Evolutionary conservation across 2,797 vertebrate genomes (phyloP), one percentile per base, ranked within the genome.

Genomic region (Limnodromus scolopaceus): DNA sequence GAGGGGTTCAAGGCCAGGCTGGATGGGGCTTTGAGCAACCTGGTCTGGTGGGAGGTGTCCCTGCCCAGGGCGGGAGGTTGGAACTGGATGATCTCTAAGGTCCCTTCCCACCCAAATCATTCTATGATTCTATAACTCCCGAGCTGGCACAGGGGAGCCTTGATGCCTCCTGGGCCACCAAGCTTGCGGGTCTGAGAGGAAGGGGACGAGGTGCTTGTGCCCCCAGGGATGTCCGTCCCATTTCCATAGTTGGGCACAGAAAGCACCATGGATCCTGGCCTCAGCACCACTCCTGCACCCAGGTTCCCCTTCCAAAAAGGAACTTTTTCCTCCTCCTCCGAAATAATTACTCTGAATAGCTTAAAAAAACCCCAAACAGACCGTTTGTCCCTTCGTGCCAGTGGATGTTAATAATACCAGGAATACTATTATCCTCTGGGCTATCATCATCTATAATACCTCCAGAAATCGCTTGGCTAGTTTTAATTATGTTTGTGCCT

Each of bases 401-500:
- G 58, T 45, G 68, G 77, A 64, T 85, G 87, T 74, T 84, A 89
- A 57, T 88, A 88, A 95, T 53, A 34, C 69, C 66, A 53, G 51
- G 75, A 82, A 39, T 74, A 55, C 74, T 68, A 45, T 89, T 92
- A 76, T 82, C 78, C 81, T 41, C 70, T 43, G 72, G 80, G 68
- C 65, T 97, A 93, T 97, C 98, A 97, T 96, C 96, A n/a, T 48
- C 81, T 27, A 2, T 94, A 95, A 95, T 96, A 93, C 95, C 92
- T 96, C 79, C 81, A 89, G 90, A 89, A 97, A 96, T 92, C 51
- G 81, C 97, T 96, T 83, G 90, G 95, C 68, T 91, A 96, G 96
- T 93, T 98, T 97, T 97, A 97, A 98, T 97, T 96, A 97, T 9
- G 74, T 76, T 58, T 61, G 89, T 89, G 93, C 96, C 94, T 95